Evolutionary conservation across 64 coral and sea anemone species (phyloP).

Genomic region (Porites australiensis): DNA sequence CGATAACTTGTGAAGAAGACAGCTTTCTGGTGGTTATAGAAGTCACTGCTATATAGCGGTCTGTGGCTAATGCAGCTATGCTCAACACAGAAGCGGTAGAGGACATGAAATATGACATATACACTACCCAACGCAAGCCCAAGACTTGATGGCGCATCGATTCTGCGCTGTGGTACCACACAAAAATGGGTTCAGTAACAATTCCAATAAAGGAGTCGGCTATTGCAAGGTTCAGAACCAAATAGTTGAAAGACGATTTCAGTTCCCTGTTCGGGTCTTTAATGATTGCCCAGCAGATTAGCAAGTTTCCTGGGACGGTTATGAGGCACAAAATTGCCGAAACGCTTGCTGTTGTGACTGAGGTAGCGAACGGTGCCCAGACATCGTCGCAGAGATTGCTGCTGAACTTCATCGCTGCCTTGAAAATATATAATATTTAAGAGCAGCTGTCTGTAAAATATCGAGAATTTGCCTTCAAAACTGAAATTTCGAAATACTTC

Average conservation of each 20-base stretch:
- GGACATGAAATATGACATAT: conserved; percentile 83
- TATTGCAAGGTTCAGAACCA: conserved; percentile 84
- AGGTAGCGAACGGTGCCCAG: conserved; percentile 62
- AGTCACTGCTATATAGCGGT: conserved; percentile 65
- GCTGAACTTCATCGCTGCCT: conserved; percentile 61
- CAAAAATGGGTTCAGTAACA: conserved; percentile 84
- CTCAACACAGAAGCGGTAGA: conserved; percentile 82
- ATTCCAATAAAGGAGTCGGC: conserved; percentile 73
- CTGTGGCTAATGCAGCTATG: conserved; percentile 76
- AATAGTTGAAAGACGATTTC: conserved; percentile 83
- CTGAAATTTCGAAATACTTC: no score
- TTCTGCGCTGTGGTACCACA: conserved; percentile 81
- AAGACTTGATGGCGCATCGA: conserved; percentile 54
- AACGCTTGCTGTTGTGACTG: conserved; percentile 67
- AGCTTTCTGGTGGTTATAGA: conserved; percentile 44
- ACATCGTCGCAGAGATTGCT: conserved; percentile 56
- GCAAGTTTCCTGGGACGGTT: conserved; percentile 81
- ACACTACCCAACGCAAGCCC: conserved; percentile 64
- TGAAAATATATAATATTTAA: neutral
- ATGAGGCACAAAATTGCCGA: conserved; percentile 67
- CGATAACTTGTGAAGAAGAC: neutral
- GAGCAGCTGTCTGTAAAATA: no score
- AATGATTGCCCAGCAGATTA: conserved; percentile 78
- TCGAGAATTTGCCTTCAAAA: no score
- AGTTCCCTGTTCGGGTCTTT: conserved; percentile 78